A percentile compares a stretch with the other conserved stretches of the same genome.
These are phyloP conservation scores for Myiagra hebetior DNA, from an alignment of 2,113 vertebrate genomes.

Conservation along the genomic window DNA sequence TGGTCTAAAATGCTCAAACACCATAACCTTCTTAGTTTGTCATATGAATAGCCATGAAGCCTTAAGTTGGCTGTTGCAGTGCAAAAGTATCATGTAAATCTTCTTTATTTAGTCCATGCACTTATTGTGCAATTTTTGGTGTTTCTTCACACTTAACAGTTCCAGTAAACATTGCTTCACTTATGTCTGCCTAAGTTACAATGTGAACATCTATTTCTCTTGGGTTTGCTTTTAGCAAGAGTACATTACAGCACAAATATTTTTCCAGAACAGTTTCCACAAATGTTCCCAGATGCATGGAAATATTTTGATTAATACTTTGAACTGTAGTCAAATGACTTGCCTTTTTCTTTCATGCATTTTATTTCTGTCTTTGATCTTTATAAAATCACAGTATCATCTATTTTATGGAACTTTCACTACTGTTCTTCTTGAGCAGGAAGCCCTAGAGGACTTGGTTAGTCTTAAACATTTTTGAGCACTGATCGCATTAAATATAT, in stretches of 20 bases:
- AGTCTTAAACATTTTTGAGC: slow-evolving; percentile 1
- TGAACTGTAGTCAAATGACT: slow-evolving; percentile 38
- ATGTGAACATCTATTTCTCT: slow-evolving; percentile 52
- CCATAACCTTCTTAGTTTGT: not conserved
- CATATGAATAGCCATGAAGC: not conserved
- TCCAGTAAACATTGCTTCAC: slow-evolving; percentile 61
- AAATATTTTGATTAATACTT: slow-evolving; percentile 62
- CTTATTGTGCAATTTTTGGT: slow-evolving; percentile 51
- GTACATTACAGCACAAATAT: slow-evolving; percentile 52
- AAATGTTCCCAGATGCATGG: slow-evolving; percentile 29
- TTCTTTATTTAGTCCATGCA: slow-evolving; percentile 13
- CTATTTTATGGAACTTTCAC: not conserved
- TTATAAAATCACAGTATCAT: slow-evolving; percentile 11
- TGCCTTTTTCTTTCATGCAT: slow-evolving; percentile 3
- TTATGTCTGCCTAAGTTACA: slow-evolving; percentile 35
- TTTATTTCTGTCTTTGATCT: slow-evolving; percentile 19
- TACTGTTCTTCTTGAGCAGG: not conserved
- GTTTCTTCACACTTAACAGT: slow-evolving; percentile 59
- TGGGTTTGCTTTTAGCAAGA: slow-evolving; percentile 52
- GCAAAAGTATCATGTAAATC: slow-evolving; percentile 1
- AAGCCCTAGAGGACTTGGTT: not conserved
- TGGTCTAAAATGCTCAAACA: not conserved
- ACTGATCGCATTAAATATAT: not conserved
- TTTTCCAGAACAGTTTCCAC: slow-evolving; percentile 49
- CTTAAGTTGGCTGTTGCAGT: not conserved